These are phyloP conservation scores for Gasterosteus aculeatus DNA, from an alignment of 2,113 vertebrate genomes.

Conservation along the genomic window DNA sequence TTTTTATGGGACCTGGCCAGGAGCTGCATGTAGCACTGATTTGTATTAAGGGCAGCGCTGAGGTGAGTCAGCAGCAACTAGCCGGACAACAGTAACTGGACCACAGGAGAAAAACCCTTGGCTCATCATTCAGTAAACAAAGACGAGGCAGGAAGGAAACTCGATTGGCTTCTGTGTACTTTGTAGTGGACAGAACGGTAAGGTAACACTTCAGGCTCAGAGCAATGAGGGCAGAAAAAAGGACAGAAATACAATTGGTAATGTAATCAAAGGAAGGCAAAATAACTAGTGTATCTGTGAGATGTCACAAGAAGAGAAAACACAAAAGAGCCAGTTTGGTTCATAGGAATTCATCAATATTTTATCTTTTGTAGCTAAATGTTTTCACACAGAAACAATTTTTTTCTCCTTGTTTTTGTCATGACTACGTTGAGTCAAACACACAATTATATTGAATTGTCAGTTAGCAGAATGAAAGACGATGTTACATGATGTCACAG, in stretches of 20 bases:
- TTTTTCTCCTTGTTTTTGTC: constrained; percentile 59
- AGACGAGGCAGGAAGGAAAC: constrained; percentile 36
- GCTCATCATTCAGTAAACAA: constrained; percentile 55
- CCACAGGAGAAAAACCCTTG: constrained; percentile 55
- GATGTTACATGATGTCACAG: constrained; percentile 43
- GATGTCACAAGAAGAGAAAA: constrained; percentile 47
- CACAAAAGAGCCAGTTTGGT: constrained; percentile 65
- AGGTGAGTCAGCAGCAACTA: constrained; percentile 73
- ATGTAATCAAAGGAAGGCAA: constrained; percentile 11
- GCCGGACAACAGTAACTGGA: constrained; percentile 71
- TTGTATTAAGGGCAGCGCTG: constrained; percentile 77
- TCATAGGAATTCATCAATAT: constrained; percentile 76
- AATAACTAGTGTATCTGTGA: neutral
- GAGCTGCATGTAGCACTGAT: constrained; percentile 74
- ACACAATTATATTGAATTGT: constrained; percentile 73
- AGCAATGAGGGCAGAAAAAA: neutral
- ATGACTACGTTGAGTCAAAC: constrained; percentile 75
- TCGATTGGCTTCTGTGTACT: constrained; percentile 8
- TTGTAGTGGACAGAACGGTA: neutral
- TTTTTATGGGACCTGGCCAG: constrained; percentile 72
- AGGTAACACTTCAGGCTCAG: neutral
- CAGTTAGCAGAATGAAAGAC: constrained; percentile 59
- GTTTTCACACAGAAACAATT: constrained; percentile 80
- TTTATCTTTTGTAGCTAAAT: constrained; percentile 85
- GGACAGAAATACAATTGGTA: constrained; percentile 1